A percentile compares a stretch with the other conserved stretches of the same genome.
phyloP scores from a whole-genome alignment of 2,797 vertebrate genomes.

The Allobates femoralis region DNA sequence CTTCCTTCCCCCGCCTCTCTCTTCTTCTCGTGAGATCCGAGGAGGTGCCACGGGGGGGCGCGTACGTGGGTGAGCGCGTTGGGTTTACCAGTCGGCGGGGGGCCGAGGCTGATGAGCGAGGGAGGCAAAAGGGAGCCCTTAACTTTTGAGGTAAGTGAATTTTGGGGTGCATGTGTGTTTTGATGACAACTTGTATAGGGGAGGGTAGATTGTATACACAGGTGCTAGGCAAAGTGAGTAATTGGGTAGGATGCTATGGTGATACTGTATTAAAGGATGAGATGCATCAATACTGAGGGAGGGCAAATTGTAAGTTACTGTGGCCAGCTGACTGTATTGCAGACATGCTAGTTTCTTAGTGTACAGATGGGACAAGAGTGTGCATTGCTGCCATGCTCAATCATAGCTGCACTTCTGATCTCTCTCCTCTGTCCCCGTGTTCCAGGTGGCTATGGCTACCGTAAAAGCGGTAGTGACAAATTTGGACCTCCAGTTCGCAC shows the following conservation, averaged over 20 bases:
- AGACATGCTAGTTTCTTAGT: background rate
- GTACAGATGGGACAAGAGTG: background rate
- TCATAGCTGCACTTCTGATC: background rate
- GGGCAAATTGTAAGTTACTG: background rate
- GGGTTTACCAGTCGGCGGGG: slow-evolving; percentile 59
- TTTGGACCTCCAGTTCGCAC: slow-evolving; percentile 94
- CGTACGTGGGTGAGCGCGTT: slow-evolving; percentile 56
- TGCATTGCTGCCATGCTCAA: background rate
- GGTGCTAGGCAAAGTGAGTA: background rate
- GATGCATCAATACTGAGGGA: background rate
- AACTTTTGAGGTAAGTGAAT: slow-evolving; percentile 57
- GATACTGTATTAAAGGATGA: background rate
- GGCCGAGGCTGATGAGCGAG: slow-evolving; percentile 50
- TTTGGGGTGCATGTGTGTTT: slow-evolving; percentile 43
- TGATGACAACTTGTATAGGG: background rate
- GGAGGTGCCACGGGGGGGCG: slow-evolving; percentile 60
- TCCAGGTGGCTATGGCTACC: slow-evolving; percentile 91
- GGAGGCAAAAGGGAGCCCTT: slow-evolving; percentile 49
- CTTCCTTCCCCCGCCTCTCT: slow-evolving; percentile 61
- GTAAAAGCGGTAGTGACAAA: slow-evolving; percentile 93
- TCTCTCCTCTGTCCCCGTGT: slow-evolving; percentile 30
- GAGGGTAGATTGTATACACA: background rate
- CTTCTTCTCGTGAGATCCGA: slow-evolving; percentile 63
- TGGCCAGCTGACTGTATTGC: background rate
- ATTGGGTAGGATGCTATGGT: background rate